Evolutionary conservation across 1,140 invertebrate genomes (phyloP).

Genomic region (Drosophila teissieri): DNA sequence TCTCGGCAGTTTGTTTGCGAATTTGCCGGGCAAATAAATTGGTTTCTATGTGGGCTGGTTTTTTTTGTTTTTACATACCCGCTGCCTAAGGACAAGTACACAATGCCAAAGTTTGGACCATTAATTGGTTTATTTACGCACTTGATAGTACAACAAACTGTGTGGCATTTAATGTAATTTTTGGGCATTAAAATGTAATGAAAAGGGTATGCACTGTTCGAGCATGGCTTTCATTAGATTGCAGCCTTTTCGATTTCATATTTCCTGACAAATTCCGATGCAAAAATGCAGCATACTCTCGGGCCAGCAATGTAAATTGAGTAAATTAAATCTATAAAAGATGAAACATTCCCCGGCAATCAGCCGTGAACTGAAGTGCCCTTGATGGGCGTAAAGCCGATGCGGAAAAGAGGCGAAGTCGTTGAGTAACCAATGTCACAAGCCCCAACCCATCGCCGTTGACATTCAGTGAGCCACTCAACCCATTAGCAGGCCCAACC

Average conservation of each 20-base stretch:
- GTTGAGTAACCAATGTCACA: background rate
- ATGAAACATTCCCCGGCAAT: background rate
- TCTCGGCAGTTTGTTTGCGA: constrained; percentile 9
- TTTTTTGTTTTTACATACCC: background rate
- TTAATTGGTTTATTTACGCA: constrained; percentile 17
- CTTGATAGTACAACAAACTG: no score
- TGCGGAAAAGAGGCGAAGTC: background rate
- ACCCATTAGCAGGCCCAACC: constrained; percentile 28
- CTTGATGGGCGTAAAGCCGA: constrained; percentile 13
- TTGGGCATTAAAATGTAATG: background rate
- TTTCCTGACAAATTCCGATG: constrained; percentile 4
- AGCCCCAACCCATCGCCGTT: constrained; percentile 13
- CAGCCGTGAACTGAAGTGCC: background rate
- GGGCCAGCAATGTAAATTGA: constrained; percentile 8
- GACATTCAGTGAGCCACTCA: constrained; percentile 23
- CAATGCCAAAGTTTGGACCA: constrained; percentile 3
- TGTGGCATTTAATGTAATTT: no score
- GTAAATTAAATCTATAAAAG: background rate
- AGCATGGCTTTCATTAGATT: no score
- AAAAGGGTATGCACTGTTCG: background rate
- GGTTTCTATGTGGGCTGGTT: background rate
- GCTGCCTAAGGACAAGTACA: constrained; percentile 3
- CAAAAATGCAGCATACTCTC: constrained; percentile 33
- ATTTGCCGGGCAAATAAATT: constrained; percentile 31
- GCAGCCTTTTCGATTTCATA: background rate